Conservation (phyloP, 1,140 invertebrate species). For the Chionoecetes opilio region DNA sequence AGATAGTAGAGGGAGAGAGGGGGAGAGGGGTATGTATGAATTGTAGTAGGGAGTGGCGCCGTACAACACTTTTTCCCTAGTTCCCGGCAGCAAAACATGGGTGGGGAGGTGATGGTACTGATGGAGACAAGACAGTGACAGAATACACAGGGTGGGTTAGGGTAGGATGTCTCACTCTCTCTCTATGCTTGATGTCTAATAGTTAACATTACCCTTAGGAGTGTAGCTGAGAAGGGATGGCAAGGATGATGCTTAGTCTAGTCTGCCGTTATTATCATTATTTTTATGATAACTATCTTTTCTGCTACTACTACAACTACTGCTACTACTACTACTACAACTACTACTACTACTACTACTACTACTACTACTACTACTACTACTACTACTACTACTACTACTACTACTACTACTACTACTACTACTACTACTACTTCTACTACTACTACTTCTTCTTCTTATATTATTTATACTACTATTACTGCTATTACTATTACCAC, state of each 20-base stretch:
- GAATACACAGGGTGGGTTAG: not conserved
- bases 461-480: not conserved
- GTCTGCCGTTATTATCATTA: too few species aligned
- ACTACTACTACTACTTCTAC: not conserved
- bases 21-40: not conserved
- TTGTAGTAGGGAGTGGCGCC: not conserved
- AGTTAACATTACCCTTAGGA: too few species aligned
- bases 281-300: not conserved
- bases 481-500: too few species aligned
- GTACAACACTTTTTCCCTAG: not conserved
- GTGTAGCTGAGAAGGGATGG: too few species aligned
- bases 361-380: slow-evolving; percentile 11
- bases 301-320: not conserved
- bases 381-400: slow-evolving; percentile 4
- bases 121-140: not conserved
- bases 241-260: too few species aligned
- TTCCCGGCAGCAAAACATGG: not conserved
- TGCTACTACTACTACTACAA: slow-evolving; percentile 29
- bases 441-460: too few species aligned
- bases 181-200: too few species aligned
- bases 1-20: not conserved
- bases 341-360: slow-evolving; percentile 4
- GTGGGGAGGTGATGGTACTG: too few species aligned
- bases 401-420: not conserved
- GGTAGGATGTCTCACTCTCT: not conserved